Base-by-base conservation (phyloP, 2,888 invertebrate species). In the Augochlorella aurata region DNA sequence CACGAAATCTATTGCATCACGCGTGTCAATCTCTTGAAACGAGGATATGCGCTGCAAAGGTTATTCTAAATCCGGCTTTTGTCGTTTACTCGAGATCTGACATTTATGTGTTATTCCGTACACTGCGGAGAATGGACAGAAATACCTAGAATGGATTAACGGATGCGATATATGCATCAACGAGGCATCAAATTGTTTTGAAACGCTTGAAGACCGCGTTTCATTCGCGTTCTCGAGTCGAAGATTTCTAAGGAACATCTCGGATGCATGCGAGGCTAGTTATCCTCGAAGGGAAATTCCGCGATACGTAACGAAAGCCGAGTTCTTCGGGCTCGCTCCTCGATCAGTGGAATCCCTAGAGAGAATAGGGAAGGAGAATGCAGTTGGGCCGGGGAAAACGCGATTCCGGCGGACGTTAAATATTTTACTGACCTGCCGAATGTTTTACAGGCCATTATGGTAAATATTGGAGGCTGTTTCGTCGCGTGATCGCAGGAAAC, bases 391-490 rank as follows among this genome's bases (percentile, higher is more conserved):
- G 5, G 29, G 66, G 47, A 52, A 54, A n/a, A 45, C 12, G 54
- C 5, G 24, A 9, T 66, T 71, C 52, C 65, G 38, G 18, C 5
- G 71, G 65, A 71, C 65, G 66, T 71, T 77, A 71, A 77, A 77
- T 77, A 77, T 77, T 77, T 50, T 21, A 71, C 52, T 18, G 69
- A 1, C 50, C 21, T 45, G n/a, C 18, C 54, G 50, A 50, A 63
- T 63, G 71, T 65, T 47, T 54, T 29, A 45, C 71, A 71, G 54
- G 0, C 24, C n/a, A 9, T 38, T 44, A 29, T 38, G 18, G 71
- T 71, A 71, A 77, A 77, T 71, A 77, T 77, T 77, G 29, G 38
- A 66, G 21, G 65, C 47, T 66, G 24, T 44, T 47, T 16, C 29
- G 38, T 49, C 58, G 75, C 49, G 58, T 44, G 67, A 49, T 74